Evolutionary conservation across 2,888 invertebrate genomes (phyloP).

Genomic region (Aleiodes testaceus): DNA sequence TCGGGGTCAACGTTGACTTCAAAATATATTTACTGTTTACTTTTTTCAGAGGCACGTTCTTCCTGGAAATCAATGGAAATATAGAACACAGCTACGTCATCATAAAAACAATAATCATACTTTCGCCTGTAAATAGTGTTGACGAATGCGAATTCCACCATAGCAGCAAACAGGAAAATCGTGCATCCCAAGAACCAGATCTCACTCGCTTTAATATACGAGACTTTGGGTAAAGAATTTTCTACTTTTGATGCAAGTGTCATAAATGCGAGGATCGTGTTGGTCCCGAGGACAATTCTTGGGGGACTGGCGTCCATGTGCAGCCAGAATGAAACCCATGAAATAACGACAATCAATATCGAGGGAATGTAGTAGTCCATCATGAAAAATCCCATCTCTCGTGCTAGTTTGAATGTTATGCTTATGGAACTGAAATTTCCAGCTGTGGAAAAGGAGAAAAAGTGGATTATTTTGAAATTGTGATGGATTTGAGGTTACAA

Average conservation of each 20-base stretch:
- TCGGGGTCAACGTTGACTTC: slow-evolving; percentile 87
- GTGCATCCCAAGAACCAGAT: slow-evolving; percentile 92
- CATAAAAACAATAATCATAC: slow-evolving; percentile 72
- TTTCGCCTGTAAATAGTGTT: slow-evolving; percentile 91
- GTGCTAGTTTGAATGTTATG: slow-evolving; percentile 84
- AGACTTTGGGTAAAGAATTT: slow-evolving; percentile 89
- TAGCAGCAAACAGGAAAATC: slow-evolving; percentile 87
- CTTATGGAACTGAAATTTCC: slow-evolving; percentile 88
- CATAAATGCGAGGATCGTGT: slow-evolving; percentile 90
- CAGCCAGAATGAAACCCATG: slow-evolving; percentile 93
- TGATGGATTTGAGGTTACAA: neutral
- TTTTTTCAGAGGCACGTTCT: slow-evolving; percentile 81
- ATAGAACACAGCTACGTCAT: neutral
- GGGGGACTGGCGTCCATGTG: slow-evolving; percentile 91
- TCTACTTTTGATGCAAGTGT: slow-evolving; percentile 89
- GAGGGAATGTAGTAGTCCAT: slow-evolving; percentile 93
- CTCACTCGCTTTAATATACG: slow-evolving; percentile 92
- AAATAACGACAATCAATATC: slow-evolving; percentile 88
- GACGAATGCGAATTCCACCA: slow-evolving; percentile 91
- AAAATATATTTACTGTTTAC: slow-evolving; percentile 88
- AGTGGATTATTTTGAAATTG: neutral
- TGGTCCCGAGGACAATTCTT: slow-evolving; percentile 87
- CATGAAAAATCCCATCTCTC: slow-evolving; percentile 89
- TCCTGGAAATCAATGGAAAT: slow-evolving; percentile 71
- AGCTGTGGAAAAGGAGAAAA: slow-evolving; percentile 75